phyloP scores from a whole-genome alignment of 2,113 vertebrate genomes.

The Caranx ignobilis region DNA sequence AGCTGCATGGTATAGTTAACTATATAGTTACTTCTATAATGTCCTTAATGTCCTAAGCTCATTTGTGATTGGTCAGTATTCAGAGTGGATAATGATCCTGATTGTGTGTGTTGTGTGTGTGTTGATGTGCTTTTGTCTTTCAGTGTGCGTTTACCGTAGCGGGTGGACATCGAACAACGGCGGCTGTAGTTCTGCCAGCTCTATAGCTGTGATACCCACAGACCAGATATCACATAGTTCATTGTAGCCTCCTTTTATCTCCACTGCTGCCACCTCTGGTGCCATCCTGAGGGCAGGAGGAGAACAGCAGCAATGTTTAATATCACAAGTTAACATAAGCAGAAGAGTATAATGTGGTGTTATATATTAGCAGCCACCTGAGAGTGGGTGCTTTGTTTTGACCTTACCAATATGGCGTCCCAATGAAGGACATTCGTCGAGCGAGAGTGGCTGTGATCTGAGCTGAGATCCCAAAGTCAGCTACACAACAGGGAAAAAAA shows the following conservation, averaged over 20 bases:
- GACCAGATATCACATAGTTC: slow-evolving; percentile 94
- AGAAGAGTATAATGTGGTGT: not conserved
- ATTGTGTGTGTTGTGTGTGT: no score
- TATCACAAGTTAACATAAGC: not conserved
- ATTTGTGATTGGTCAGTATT: no score
- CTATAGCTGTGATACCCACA: slow-evolving; percentile 93
- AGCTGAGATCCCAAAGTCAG: slow-evolving; percentile 94
- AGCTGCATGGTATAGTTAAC: no score
- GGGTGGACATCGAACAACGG: slow-evolving; percentile 93
- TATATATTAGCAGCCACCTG: no score
- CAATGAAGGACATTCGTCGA: slow-evolving; percentile 92
- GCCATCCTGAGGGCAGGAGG: slow-evolving; percentile 88
- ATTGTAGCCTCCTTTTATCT: slow-evolving; percentile 93
- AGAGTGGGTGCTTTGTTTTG: not conserved
- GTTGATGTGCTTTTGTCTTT: not conserved
- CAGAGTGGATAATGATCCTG: no score
- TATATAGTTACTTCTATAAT: no score
- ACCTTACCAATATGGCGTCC: slow-evolving; percentile 93
- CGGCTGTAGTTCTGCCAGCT: slow-evolving; percentile 91
- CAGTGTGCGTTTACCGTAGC: slow-evolving; percentile 82
- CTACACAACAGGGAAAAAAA: slow-evolving; percentile 69
- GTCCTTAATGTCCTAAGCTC: no score
- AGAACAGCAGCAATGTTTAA: not conserved
- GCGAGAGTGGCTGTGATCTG: slow-evolving; percentile 93
- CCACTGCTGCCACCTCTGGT: slow-evolving; percentile 92